A percentile compares a stretch with the other conserved stretches of the same genome.
phyloP scores from a whole-genome alignment of 1,140 invertebrate species.

The Pemphigus obesinymphae region DNA sequence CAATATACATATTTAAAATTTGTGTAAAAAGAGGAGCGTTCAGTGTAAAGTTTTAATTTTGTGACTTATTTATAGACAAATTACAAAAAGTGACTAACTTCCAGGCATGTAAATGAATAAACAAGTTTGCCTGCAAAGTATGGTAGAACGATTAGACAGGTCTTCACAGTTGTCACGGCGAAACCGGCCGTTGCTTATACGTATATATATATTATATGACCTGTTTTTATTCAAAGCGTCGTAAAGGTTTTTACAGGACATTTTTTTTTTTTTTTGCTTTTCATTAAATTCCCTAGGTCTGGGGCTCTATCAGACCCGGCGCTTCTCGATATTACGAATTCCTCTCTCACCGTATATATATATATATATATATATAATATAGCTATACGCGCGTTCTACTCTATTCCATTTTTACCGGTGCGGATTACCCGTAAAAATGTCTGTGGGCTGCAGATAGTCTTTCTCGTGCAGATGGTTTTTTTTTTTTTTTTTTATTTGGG shows the following conservation, averaged over 20 bases:
- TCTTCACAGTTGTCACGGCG: neutral
- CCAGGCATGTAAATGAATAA: no score
- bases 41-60: no score
- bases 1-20: no score
- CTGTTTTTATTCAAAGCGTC: neutral
- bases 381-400: no score
- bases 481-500: neutral
- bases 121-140: no score
- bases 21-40: no score
- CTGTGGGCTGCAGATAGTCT: neutral
- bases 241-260: neutral
- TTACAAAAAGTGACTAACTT: no score
- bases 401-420: neutral
- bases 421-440: neutral
- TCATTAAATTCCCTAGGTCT: slow-evolving; percentile 25
- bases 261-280: no score
- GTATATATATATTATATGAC: no score
- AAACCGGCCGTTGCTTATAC: no score
- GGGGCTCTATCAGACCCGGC: neutral
- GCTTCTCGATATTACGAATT: slow-evolving; percentile 19
- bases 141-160: neutral
- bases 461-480: neutral
- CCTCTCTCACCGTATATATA: neutral
- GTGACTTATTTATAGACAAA: no score
- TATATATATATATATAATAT: neutral